These are phyloP conservation scores for Tenrec ecaudatus DNA, from an alignment of 2,113 vertebrate species.

Conservation along the genomic window DNA sequence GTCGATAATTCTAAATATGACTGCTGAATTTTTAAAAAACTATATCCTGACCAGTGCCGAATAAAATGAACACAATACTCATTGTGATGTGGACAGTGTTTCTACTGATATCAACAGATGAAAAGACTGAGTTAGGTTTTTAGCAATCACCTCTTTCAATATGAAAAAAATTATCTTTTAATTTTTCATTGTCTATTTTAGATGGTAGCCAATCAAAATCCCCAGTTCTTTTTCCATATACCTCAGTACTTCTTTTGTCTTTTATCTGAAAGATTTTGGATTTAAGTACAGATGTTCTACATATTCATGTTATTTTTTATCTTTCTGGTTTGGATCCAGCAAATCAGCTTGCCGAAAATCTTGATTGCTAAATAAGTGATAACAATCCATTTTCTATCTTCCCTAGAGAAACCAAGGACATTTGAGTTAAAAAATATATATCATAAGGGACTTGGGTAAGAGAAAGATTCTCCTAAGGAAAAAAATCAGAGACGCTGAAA, in stretches of 20 bases:
- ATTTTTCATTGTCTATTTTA: background rate
- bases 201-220: background rate
- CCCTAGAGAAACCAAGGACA: slow-evolving; percentile 52
- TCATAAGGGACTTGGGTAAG: slow-evolving; percentile 12
- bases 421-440: slow-evolving; percentile 66
- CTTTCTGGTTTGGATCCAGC: slow-evolving; percentile 75
- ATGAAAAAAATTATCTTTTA: too few relatives aligned
- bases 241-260: slow-evolving; percentile 57
- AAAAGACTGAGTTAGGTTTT: background rate
- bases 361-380: slow-evolving; percentile 74
- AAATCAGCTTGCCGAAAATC: slow-evolving; percentile 73
- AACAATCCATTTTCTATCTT: slow-evolving; percentile 62
- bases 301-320: slow-evolving; percentile 79
- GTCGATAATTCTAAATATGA: background rate
- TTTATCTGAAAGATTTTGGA: slow-evolving; percentile 70
- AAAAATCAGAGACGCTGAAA: background rate
- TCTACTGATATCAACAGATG: background rate
- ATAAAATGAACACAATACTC: background rate
- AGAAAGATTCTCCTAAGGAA: slow-evolving; percentile 17
- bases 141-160: background rate
- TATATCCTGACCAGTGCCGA: too few relatives aligned
- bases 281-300: slow-evolving; percentile 78
- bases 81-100: background rate
- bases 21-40: background rate
- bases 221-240: slow-evolving; percentile 16